These are phyloP conservation scores for Choristoneura fumiferana DNA, from an alignment of 1,140 invertebrate genomes.

Conservation along the genomic window DNA sequence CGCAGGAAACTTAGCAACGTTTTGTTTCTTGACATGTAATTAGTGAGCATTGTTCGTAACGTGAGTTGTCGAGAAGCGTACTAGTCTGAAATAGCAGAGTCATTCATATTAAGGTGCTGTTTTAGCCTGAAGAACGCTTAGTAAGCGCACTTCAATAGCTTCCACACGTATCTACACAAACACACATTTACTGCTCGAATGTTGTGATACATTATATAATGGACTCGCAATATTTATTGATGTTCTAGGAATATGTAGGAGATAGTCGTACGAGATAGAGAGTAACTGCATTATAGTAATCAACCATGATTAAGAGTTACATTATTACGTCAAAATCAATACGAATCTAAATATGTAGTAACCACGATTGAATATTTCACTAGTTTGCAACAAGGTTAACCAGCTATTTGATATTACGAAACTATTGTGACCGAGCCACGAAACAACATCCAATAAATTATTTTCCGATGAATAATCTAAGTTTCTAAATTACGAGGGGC, in stretches of 20 bases:
- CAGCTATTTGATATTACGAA: conserved; percentile 3
- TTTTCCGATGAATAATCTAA: neutral
- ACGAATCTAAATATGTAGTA: neutral
- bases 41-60: conserved; percentile 42
- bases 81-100: conserved; percentile 33
- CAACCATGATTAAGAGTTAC: conserved; percentile 6
- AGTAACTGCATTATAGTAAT: too few species aligned
- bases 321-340: neutral
- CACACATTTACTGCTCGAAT: conserved; percentile 7
- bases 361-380: conserved; percentile 7
- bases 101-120: conserved; percentile 29
- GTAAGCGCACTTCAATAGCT: conserved; percentile 22
- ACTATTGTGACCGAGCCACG: neutral
- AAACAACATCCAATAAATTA: neutral
- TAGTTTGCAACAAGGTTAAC: conserved; percentile 14
- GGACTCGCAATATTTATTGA: neutral
- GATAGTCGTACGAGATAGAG: too few species aligned
- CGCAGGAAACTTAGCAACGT: conserved; percentile 22
- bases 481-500: conserved; percentile 26
- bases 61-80: conserved; percentile 34
- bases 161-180: conserved; percentile 9
- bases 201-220: conserved; percentile 13
- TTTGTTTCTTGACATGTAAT: conserved; percentile 36
- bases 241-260: too few species aligned
- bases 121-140: conserved; percentile 20